phyloP scores from a whole-genome alignment of 2,797 vertebrate genomes.

The Trematomus bernacchii region DNA sequence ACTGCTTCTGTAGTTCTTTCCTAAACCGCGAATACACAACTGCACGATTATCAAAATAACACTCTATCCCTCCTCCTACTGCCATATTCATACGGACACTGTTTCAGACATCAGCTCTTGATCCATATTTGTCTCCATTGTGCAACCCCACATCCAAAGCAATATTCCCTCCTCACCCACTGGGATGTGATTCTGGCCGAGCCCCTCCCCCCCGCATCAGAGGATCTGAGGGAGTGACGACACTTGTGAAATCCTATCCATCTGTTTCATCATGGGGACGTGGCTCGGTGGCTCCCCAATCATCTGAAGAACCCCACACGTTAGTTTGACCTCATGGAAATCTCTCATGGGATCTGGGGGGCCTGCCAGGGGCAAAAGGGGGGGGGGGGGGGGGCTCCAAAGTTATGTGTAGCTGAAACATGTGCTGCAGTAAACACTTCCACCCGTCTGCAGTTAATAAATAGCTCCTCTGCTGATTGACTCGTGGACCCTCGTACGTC shows the following conservation, averaged over 20 bases:
- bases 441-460: constrained; percentile 77
- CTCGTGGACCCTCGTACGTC: constrained; percentile 64
- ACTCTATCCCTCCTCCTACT: neutral
- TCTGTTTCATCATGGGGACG: constrained; percentile 70
- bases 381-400: constrained; percentile 26
- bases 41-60: neutral
- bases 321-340: constrained; percentile 86
- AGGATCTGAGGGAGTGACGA: constrained; percentile 58
- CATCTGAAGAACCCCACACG: constrained; percentile 64
- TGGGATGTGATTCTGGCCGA: constrained; percentile 50
- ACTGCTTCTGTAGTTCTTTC: neutral
- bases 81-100: neutral
- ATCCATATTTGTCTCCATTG: constrained; percentile 47
- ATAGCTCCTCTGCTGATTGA: constrained; percentile 80
- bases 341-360: constrained; percentile 52
- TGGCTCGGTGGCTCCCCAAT: constrained; percentile 58
- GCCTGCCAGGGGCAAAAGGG: constrained; percentile 19
- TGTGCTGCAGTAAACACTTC: constrained; percentile 76
- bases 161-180: constrained; percentile 33
- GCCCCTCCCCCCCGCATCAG: neutral
- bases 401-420: constrained; percentile 67
- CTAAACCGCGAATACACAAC: neutral
- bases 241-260: constrained; percentile 72
- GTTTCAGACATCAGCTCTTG: constrained; percentile 29
- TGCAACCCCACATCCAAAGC: constrained; percentile 45